Conservation (phyloP, 2,113 vertebrate species). For the Platichthys flesus region DNA sequence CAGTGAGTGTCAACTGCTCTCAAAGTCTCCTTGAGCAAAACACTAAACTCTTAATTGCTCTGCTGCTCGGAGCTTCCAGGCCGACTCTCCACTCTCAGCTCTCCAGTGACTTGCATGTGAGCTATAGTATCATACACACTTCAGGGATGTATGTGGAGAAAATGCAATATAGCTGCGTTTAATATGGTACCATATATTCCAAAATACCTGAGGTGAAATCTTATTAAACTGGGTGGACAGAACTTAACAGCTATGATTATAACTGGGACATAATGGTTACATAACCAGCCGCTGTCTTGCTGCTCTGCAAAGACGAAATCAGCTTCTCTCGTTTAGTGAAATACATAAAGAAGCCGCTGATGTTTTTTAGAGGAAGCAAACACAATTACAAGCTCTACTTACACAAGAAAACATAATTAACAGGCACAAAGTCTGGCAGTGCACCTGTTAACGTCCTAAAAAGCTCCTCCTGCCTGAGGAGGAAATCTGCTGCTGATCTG, state of each 20-base stretch:
- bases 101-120: conserved; percentile 35
- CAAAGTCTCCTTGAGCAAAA: conserved; percentile 43
- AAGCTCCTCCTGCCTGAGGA: conserved; percentile 52
- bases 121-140: background rate
- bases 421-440: conserved; percentile 49
- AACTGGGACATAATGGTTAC: background rate
- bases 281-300: background rate
- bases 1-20: conserved; percentile 36
- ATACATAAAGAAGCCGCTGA: conserved; percentile 30
- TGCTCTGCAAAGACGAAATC: no score
- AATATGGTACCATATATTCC: background rate
- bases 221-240: background rate
- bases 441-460: conserved; percentile 67
- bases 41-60: conserved; percentile 58
- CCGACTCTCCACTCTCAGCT: background rate
- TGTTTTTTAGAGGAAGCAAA: conserved; percentile 45
- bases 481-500: conserved; percentile 58
- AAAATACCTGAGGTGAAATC: background rate
- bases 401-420: conserved; percentile 65
- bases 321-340: background rate
- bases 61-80: conserved; percentile 32
- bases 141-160: conserved; percentile 1
- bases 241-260: background rate
- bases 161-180: background rate
- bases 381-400: conserved; percentile 67